These are phyloP conservation scores for Platypus cylindrus DNA, from an alignment of 2,888 invertebrate species.

Conservation along the genomic window DNA sequence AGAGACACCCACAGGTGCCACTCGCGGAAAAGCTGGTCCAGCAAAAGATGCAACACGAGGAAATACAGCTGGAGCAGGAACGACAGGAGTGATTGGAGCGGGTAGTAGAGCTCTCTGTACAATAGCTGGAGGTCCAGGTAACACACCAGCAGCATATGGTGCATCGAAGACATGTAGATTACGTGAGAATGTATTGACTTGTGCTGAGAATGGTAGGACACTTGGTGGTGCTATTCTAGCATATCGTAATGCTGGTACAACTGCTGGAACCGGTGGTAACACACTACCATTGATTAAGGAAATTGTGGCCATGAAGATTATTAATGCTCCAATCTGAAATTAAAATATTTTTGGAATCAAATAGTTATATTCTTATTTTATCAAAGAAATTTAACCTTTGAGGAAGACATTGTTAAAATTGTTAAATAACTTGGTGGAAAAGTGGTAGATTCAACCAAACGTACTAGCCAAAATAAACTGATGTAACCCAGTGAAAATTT, in stretches of 20 bases:
- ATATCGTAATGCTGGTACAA: conserved; percentile 22
- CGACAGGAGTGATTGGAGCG: conserved; percentile 13
- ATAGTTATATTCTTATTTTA: background rate
- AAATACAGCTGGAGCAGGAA: conserved; percentile 14
- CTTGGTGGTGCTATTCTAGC: conserved; percentile 47
- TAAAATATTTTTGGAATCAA: conserved; percentile 7
- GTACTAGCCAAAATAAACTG: too few species aligned
- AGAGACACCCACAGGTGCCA: conserved; percentile 4
- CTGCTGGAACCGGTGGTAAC: conserved; percentile 9
- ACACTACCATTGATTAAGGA: conserved; percentile 15
- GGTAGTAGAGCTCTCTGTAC: conserved; percentile 17
- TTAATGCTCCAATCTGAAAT: conserved; percentile 19
- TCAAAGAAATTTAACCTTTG: conserved; percentile 9
- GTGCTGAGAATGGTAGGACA: conserved; percentile 48
- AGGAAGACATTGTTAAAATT: conserved; percentile 9
- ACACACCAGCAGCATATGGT: conserved; percentile 25
- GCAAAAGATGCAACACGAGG: conserved; percentile 18
- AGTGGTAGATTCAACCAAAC: conserved; percentile 4
- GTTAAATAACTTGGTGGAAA: background rate
- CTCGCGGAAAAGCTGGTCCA: conserved; percentile 4
- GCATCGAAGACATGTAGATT: conserved; percentile 37
- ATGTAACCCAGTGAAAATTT: conserved; percentile 6
- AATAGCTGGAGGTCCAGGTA: conserved; percentile 20
- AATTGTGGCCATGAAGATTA: conserved; percentile 10
- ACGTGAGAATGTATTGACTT: conserved; percentile 42